Evolutionary conservation across 2,113 vertebrate genomes (phyloP).

Genomic region (Corynorhinus townsendii): DNA sequence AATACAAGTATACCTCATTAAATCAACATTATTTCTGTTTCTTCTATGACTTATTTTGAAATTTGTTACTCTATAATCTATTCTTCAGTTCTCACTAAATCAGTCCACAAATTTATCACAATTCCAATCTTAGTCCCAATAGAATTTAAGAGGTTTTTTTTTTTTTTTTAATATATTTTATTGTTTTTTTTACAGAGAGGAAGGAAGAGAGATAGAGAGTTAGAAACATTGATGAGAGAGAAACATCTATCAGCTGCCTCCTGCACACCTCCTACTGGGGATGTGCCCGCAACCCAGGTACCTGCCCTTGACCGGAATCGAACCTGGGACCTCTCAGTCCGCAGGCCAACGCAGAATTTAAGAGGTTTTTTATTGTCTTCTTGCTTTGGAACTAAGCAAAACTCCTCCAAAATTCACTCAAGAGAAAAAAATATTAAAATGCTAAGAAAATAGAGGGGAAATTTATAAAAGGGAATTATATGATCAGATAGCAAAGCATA

Average conservation of each 20-base stretch:
- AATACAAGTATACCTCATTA: neutral
- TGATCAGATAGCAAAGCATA: neutral
- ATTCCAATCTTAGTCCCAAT: neutral
- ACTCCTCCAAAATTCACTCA: constrained; percentile 22
- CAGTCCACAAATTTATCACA: neutral
- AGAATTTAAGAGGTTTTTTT: neutral
- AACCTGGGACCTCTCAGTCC: too few species aligned
- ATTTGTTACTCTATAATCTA: neutral
- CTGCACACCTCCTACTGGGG: too few species aligned
- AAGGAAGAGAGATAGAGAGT: too few species aligned
- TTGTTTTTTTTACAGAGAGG: too few species aligned
- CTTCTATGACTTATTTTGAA: neutral
- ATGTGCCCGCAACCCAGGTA: too few species aligned
- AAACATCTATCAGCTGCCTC: too few species aligned
- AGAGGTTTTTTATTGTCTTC: neutral
- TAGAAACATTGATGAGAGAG: too few species aligned
- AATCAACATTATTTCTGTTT: neutral
- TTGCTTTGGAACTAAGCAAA: neutral
- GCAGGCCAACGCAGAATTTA: too few species aligned
- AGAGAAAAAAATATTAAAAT: neutral
- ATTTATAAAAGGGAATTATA: neutral
- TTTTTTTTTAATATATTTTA: too few species aligned
- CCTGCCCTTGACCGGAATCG: too few species aligned
- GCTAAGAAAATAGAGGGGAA: neutral
- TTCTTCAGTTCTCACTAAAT: neutral